Conservation (phyloP, 1,140 invertebrate genomes). For the Listronotus oregonensis region DNA sequence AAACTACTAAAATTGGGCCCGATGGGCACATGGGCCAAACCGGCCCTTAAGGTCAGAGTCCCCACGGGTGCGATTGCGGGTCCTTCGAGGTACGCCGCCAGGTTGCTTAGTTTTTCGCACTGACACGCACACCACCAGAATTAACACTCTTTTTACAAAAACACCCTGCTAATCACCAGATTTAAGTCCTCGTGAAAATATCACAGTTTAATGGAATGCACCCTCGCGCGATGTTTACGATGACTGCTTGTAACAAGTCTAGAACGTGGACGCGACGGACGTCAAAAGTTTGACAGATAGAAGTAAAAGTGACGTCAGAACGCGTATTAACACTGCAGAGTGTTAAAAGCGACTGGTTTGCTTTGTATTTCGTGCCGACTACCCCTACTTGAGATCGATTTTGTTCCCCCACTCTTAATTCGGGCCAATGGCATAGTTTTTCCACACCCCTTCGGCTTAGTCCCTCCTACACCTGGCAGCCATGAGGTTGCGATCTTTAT, state of each 20-base stretch:
- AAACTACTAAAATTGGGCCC: constrained; percentile 53
- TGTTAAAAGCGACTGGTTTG: constrained; percentile 37
- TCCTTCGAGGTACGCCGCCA: constrained; percentile 56
- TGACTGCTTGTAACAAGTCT: background rate
- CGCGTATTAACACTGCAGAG: constrained; percentile 28
- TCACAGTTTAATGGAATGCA: background rate
- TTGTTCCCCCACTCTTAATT: constrained; percentile 21
- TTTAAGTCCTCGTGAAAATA: background rate
- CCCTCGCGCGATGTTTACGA: background rate
- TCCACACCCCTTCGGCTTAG: constrained; percentile 35
- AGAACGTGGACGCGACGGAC: constrained; percentile 9
- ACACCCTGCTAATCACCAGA: constrained; percentile 4
- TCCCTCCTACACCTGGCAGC: constrained; percentile 50
- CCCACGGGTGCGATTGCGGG: constrained; percentile 55
- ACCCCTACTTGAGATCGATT: constrained; percentile 47
- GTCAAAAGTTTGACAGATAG: constrained; percentile 26
- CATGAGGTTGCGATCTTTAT: constrained; percentile 54
- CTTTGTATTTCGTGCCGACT: constrained; percentile 30
- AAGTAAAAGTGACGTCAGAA: constrained; percentile 2
- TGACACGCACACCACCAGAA: constrained; percentile 41
- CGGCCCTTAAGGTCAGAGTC: constrained; percentile 56
- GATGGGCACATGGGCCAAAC: constrained; percentile 55
- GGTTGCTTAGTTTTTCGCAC: constrained; percentile 46
- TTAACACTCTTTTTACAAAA: constrained; percentile 8
- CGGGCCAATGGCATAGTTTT: constrained; percentile 34